Evolutionary conservation across 2,113 vertebrate genomes (phyloP).

Genomic region (Zosterops pallidus): DNA sequence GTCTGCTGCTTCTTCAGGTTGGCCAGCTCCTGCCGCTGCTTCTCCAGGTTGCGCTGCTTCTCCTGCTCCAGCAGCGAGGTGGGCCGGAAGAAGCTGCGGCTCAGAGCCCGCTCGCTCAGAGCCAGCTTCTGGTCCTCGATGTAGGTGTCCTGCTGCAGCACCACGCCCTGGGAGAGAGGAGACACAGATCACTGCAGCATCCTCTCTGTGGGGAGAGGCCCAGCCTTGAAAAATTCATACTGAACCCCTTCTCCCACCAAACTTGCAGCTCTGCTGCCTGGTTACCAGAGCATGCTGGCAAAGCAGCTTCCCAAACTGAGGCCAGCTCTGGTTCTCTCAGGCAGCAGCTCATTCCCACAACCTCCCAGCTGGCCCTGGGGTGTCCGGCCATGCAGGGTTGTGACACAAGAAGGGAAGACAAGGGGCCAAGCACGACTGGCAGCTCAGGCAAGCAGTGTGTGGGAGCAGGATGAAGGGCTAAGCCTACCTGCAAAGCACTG

Average conservation of each 20-base stretch:
- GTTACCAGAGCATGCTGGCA: not conserved
- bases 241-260: not conserved
- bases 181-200: not conserved
- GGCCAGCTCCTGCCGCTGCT: constrained; percentile 92
- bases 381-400: not conserved
- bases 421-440: fast-evolving
- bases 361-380: fast-evolving
- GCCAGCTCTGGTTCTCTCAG: not conserved
- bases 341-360: not conserved
- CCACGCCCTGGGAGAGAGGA: constrained; percentile 78
- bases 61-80: constrained; percentile 92
- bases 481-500: constrained; percentile 86
- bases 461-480: not conserved
- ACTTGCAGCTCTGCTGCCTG: not conserved
- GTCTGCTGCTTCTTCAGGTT: constrained; percentile 88
- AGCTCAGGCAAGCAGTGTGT: not conserved
- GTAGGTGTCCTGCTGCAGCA: constrained; percentile 93
- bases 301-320: not conserved
- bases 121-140: constrained; percentile 93
- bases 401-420: not conserved
- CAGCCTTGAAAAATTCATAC: not conserved
- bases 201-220: fast-evolving
- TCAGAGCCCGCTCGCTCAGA: constrained; percentile 78
- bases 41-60: constrained; percentile 95
- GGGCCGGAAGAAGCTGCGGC: constrained; percentile 77